Percentiles rank a stretch among this genome's conserved stretches.
Conservation (phyloP, 2,113 vertebrate genomes). For the Scartelaos histophorus region DNA sequence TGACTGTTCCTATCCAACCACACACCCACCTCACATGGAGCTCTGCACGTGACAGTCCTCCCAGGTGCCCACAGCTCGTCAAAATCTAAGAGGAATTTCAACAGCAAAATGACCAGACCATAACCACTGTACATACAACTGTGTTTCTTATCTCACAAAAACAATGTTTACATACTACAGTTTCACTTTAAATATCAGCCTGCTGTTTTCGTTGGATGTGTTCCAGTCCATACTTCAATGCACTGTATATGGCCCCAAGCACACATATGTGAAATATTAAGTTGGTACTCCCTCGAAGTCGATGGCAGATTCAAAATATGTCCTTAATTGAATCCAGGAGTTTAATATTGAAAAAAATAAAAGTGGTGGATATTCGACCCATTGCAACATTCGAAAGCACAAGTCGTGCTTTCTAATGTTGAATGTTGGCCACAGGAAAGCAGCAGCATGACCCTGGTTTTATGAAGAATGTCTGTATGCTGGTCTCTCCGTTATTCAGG, state of each 20-base stretch:
- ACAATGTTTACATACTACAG: background rate
- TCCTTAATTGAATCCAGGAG: slow-evolving; percentile 2
- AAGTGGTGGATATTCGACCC: background rate
- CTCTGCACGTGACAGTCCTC: background rate
- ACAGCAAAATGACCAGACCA: background rate
- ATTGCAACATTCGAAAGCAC: too few relatives aligned
- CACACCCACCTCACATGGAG: background rate
- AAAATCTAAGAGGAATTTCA: background rate
- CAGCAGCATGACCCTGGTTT: slow-evolving; percentile 20
- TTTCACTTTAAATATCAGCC: background rate
- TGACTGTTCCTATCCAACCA: background rate
- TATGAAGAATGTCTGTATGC: background rate
- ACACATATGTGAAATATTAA: slow-evolving; percentile 9
- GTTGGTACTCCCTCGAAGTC: slow-evolving; percentile 1
- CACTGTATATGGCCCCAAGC: background rate
- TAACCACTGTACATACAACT: background rate
- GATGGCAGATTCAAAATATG: background rate
- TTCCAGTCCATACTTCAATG: background rate
- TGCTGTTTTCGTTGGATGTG: background rate
- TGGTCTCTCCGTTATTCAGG: background rate
- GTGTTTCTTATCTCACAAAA: background rate
- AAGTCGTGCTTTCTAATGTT: background rate
- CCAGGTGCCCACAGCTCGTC: background rate
- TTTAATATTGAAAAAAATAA: background rate
- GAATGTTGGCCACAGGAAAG: background rate